Percentiles rank a stretch among this genome's conserved stretches.
Conservation (phyloP, 2,797 vertebrate genomes). For the Acipenser oxyrinchus region DNA sequence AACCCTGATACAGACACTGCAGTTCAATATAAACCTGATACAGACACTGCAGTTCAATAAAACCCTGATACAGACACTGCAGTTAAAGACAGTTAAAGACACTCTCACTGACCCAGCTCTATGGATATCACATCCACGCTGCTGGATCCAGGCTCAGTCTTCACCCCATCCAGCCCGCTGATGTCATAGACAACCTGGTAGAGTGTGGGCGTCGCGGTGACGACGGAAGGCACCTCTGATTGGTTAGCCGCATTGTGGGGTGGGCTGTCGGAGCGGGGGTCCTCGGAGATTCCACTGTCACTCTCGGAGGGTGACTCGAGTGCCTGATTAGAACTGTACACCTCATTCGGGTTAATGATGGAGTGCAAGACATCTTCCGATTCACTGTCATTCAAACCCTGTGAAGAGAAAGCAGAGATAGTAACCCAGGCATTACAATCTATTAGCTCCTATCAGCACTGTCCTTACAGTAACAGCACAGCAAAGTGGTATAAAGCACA, state of each 20-base stretch:
- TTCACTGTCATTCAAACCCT: slow-evolving; percentile 55
- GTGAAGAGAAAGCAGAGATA: background rate
- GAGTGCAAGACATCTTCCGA: slow-evolving; percentile 60
- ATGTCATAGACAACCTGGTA: slow-evolving; percentile 75
- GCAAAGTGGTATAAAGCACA: too few species aligned
- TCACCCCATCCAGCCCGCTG: slow-evolving; percentile 34
- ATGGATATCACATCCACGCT: slow-evolving; percentile 57
- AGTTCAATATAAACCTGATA: too few species aligned
- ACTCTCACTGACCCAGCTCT: slow-evolving; percentile 57
- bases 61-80: too few species aligned
- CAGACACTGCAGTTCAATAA: too few species aligned
- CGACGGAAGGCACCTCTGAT: background rate
- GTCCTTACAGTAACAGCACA: too few species aligned
- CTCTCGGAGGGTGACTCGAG: slow-evolving; percentile 51
- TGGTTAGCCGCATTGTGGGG: background rate
- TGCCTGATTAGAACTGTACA: slow-evolving; percentile 42
- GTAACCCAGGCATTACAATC: too few species aligned
- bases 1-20: too few species aligned
- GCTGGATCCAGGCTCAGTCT: slow-evolving; percentile 31
- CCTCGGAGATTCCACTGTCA: slow-evolving; percentile 59
- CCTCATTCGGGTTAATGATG: slow-evolving; percentile 66
- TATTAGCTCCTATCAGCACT: too few species aligned
- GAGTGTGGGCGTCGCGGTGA: slow-evolving; percentile 30
- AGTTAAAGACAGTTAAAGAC: background rate
- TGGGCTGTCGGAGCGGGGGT: slow-evolving; percentile 35